These are phyloP conservation scores for Gobiocypris rarus DNA, from an alignment of 2,113 vertebrate species.

Conservation along the genomic window DNA sequence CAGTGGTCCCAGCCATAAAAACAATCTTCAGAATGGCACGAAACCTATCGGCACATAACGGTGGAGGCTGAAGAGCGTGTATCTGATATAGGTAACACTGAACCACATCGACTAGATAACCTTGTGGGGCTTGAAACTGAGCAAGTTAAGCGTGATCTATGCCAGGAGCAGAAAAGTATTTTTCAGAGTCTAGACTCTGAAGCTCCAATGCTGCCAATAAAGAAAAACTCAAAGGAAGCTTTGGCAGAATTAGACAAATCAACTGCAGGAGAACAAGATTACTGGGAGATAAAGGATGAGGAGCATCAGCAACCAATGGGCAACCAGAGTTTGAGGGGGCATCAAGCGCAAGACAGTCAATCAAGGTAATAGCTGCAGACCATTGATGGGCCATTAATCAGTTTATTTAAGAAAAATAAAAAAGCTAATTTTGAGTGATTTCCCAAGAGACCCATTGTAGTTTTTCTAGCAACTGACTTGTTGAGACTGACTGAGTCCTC, in stretches of 20 bases:
- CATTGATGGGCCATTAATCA: not conserved
- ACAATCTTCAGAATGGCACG: conserved; percentile 92
- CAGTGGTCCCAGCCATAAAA: conserved; percentile 90
- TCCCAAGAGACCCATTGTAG: conserved; percentile 16
- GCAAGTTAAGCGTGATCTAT: conserved; percentile 43
- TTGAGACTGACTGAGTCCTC: conserved; percentile 14
- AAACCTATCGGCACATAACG: conserved; percentile 81
- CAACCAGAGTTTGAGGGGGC: conserved; percentile 69
- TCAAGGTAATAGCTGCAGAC: conserved; percentile 65
- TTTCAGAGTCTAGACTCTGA: conserved; percentile 74
- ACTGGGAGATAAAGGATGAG: conserved; percentile 67
- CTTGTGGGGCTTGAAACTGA: conserved; percentile 76
- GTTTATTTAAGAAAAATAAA: not conserved
- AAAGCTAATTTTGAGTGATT: conserved; percentile 1
- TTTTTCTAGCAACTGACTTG: conserved; percentile 19
- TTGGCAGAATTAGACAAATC: conserved; percentile 58
- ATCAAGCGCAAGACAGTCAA: conserved; percentile 68
- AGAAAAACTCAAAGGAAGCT: conserved; percentile 56
- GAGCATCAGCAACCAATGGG: conserved; percentile 68
- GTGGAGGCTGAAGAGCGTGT: conserved; percentile 48
- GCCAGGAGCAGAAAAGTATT: conserved; percentile 62
- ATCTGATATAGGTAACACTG: conserved; percentile 41
- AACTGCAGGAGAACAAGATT: conserved; percentile 61
- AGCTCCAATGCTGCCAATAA: conserved; percentile 56
- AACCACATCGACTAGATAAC: conserved; percentile 67